phyloP scores from a whole-genome alignment of 1,140 invertebrate species.

The Temnothorax longispinosus region DNA sequence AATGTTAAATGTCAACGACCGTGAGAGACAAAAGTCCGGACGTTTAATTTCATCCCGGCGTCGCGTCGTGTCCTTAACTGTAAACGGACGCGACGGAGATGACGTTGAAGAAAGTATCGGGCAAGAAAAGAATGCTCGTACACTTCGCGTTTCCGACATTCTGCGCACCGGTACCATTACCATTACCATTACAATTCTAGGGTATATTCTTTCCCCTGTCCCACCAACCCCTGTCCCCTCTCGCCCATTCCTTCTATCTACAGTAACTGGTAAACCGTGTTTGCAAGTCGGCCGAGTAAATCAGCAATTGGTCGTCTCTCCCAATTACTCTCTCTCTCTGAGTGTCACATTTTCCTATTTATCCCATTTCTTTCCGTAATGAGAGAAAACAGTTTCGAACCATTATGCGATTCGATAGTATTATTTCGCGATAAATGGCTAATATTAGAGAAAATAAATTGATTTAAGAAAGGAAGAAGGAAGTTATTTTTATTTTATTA shows the following conservation, averaged over 20 bases:
- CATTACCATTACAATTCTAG: constrained; percentile 73
- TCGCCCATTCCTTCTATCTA: constrained; percentile 42
- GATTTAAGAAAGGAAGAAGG: too few relatives aligned
- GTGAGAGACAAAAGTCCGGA: constrained; percentile 63
- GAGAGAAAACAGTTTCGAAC: not conserved
- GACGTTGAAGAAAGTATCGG: constrained; percentile 48
- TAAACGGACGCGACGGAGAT: constrained; percentile 67
- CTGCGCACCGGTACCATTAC: constrained; percentile 72
- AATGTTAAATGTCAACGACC: constrained; percentile 62
- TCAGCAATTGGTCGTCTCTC: constrained; percentile 65
- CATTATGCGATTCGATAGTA: not conserved
- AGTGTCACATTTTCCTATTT: constrained; percentile 39
- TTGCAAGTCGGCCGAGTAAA: constrained; percentile 63
- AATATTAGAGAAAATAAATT: not conserved
- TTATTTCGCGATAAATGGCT: not conserved
- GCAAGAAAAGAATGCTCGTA: constrained; percentile 76
- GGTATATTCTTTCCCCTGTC: constrained; percentile 45
- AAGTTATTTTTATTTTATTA: not conserved
- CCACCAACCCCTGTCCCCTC: not conserved
- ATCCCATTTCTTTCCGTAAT: not conserved
- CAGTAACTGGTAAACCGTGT: constrained; percentile 60
- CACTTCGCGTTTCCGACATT: constrained; percentile 69
- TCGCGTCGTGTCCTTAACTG: constrained; percentile 75
- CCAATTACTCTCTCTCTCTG: constrained; percentile 21
- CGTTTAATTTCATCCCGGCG: constrained; percentile 71